phyloP scores from a whole-genome alignment of 2,888 invertebrate species.

The Eupithecia vulgata region DNA sequence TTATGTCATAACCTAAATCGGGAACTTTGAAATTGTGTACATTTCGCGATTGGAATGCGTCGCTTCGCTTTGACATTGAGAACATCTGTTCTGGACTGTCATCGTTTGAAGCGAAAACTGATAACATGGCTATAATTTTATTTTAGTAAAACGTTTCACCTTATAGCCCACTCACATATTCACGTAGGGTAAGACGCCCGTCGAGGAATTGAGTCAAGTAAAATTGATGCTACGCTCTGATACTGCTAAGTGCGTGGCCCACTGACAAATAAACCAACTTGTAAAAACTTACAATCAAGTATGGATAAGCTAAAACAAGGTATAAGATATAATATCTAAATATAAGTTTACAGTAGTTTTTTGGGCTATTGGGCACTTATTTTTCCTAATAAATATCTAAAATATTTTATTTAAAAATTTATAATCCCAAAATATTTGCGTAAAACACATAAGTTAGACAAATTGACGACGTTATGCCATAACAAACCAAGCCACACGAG shows the following conservation, averaged over 20 bases:
- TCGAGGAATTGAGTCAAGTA: neutral
- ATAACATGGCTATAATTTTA: neutral
- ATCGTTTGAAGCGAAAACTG: constrained; percentile 5
- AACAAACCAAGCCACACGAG: neutral
- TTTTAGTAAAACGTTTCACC: constrained; percentile 3
- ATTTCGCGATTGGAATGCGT: constrained; percentile 9
- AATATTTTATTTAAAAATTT: too few relatives aligned
- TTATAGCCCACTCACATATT: neutral
- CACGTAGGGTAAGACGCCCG: neutral
- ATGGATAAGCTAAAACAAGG: neutral
- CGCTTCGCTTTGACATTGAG: constrained; percentile 25
- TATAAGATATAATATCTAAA: neutral
- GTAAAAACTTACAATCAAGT: neutral
- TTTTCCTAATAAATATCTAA: too few relatives aligned
- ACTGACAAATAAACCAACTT: neutral
- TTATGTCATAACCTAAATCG: constrained; percentile 10
- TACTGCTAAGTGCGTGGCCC: neutral
- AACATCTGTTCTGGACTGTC: constrained; percentile 23
- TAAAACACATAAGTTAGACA: neutral
- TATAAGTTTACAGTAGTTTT: neutral
- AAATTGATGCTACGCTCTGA: neutral
- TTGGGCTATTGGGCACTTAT: neutral
- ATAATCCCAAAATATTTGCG: too few relatives aligned
- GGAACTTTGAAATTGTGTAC: constrained; percentile 12
- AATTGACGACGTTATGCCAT: neutral